These are phyloP conservation scores for Metallyticus violacea DNA, from an alignment of 2,888 invertebrate species.

Conservation along the genomic window DNA sequence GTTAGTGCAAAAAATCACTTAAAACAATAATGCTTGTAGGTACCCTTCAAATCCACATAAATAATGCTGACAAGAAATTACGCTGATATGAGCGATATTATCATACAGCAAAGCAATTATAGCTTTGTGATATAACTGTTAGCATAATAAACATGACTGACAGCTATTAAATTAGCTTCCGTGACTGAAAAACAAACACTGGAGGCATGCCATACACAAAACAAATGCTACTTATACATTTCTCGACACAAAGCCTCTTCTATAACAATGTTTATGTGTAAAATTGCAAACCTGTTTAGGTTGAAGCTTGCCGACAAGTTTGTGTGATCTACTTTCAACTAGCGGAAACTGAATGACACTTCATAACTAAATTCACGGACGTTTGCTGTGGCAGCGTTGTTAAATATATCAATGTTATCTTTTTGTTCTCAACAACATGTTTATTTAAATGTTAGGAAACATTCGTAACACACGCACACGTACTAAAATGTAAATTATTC, in stretches of 20 bases:
- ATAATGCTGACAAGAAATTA: not conserved
- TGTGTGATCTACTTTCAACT: conserved; percentile 24
- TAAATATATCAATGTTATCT: conserved; percentile 28
- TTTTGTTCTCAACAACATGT: conserved; percentile 32
- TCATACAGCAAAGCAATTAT: not conserved
- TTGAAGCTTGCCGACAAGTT: conserved; percentile 7
- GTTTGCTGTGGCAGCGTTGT: not conserved
- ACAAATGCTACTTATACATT: not conserved
- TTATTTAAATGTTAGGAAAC: conserved; percentile 17
- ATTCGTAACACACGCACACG: conserved; percentile 31
- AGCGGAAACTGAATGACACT: conserved; percentile 9
- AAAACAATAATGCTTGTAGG: too few relatives aligned
- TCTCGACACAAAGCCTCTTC: not conserved
- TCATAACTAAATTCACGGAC: conserved; percentile 15
- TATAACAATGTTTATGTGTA: not conserved
- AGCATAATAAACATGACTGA: not conserved
- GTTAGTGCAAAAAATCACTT: too few relatives aligned
- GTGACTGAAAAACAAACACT: not conserved
- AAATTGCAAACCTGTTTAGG: conserved; percentile 16
- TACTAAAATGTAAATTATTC: conserved; percentile 14
- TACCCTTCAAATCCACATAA: too few relatives aligned
- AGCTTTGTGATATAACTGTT: not conserved
- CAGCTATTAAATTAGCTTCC: not conserved
- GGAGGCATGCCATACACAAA: not conserved
- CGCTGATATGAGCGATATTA: not conserved